Evolutionary conservation across 2,113 vertebrate species (phyloP), one percentile per base, ranked within the genome.

Genomic region (Pomatorhinus ruficollis): DNA sequence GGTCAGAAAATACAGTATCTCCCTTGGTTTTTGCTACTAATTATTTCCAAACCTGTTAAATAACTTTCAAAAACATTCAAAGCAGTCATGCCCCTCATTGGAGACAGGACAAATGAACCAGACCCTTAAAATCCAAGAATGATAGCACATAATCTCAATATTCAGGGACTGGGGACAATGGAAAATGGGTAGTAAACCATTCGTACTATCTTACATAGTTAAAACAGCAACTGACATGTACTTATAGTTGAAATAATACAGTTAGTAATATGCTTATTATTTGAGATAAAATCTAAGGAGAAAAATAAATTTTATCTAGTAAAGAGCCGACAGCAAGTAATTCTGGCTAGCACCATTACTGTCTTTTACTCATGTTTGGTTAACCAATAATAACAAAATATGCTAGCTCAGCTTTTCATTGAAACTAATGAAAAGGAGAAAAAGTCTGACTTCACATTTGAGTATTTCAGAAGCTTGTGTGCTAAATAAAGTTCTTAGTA

Each of bases 381-480:
- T 60, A 78, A 18, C 15, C 14, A 88, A 47, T 16, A 79, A 5
- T 2, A 45, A 66, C 10, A 56, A 56, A 75, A 74, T 49, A 56
- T 0, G 1, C 7, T 39, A 2, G 0, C 25, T 83, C 37, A 9
- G 54, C 28, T 91, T 79, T 85, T 76, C 63, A 80, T 3, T 19
- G 12, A 93, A 83, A 66, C 10, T 9, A 66, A 76, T 27, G 28
- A 69, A 89, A 88, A 42, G 18, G 2, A 86, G 31, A 86, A 94
- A 57, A 52, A 59, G 54, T 27, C 23, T 87, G 66, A 79, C 24
- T 50, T 44, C 44, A 66, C 21, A 45, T 10, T 39, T 59, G 18
- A 60, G n/a, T 30, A 57, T 65, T 61, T 63, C n/a, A 64, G 37
- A 72, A 72, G 37, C 6, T 54, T 69, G 13, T 37, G 13, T 44